Conservation (phyloP, 2,797 vertebrate species). For the Holocentrus rufus region DNA sequence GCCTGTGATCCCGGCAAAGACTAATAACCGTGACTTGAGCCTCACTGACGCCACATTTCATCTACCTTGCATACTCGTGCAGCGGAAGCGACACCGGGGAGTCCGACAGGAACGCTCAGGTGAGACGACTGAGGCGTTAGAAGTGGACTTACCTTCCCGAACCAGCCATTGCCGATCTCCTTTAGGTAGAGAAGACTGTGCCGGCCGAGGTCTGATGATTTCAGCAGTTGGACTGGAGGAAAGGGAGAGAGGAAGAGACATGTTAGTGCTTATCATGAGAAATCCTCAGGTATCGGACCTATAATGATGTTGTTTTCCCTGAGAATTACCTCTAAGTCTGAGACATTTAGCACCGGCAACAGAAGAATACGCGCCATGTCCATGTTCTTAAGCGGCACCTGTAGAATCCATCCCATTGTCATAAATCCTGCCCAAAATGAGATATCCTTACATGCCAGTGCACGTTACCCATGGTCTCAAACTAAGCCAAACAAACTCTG, state of each 20-base stretch:
- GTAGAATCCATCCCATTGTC: slow-evolving; percentile 25
- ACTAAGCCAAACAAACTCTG: neutral
- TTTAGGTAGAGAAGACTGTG: slow-evolving; percentile 95
- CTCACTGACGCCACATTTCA: slow-evolving; percentile 1
- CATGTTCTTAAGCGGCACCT: slow-evolving; percentile 8
- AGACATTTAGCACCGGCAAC: neutral
- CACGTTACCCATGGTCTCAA: slow-evolving; percentile 9
- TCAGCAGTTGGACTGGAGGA: slow-evolving; percentile 88
- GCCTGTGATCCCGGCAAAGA: slow-evolving; percentile 6
- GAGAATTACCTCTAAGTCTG: neutral
- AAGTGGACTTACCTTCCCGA: slow-evolving; percentile 90
- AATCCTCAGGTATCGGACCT: neutral
- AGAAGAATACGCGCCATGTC: slow-evolving; percentile 37
- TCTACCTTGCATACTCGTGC: slow-evolving; percentile 1
- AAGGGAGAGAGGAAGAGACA: slow-evolving; percentile 1
- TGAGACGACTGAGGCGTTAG: neutral
- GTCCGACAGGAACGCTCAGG: slow-evolving; percentile 5
- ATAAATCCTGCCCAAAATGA: slow-evolving; percentile 7
- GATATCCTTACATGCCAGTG: slow-evolving; percentile 10
- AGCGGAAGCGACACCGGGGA: neutral
- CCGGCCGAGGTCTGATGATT: slow-evolving; percentile 87
- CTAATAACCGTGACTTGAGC: slow-evolving; percentile 7
- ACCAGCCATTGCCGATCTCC: slow-evolving; percentile 97
- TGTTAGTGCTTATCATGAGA: neutral
- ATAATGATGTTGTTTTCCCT: neutral